Percentiles rank a stretch among this genome's conserved stretches.
Conservation (phyloP, 2,797 vertebrate genomes). For the Acipenser ruthenus region DNA sequence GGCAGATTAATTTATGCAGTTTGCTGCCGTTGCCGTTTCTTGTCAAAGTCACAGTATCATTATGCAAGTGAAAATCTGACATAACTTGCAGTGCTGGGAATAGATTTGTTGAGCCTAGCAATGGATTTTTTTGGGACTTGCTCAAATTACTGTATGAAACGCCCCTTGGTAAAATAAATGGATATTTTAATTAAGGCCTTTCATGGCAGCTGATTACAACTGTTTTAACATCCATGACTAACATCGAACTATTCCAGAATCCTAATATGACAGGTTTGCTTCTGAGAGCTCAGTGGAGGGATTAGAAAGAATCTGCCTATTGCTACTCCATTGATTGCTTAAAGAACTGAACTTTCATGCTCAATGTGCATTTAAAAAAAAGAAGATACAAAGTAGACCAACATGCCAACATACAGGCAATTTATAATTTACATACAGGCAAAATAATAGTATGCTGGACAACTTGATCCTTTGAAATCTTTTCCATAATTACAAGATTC, state of each 20-base stretch:
- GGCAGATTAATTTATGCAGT: constrained; percentile 21
- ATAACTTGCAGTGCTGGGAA: constrained; percentile 15
- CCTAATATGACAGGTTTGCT: neutral
- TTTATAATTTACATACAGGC: too few species aligned
- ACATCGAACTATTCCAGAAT: neutral
- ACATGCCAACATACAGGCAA: too few species aligned
- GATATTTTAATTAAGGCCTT: constrained; percentile 7
- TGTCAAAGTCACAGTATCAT: constrained; percentile 8
- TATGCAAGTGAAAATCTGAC: constrained; percentile 3
- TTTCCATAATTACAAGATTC: too few species aligned
- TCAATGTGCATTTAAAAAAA: too few species aligned
- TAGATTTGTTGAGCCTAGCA: neutral
- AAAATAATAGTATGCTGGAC: too few species aligned
- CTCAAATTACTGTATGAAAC: too few species aligned
- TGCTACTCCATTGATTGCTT: neutral
- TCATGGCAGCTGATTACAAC: neutral
- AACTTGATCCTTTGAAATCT: too few species aligned
- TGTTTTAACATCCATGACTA: neutral
- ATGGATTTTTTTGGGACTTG: too few species aligned
- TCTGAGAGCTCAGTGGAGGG: neutral
- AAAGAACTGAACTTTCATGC: neutral
- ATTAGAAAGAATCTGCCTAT: neutral
- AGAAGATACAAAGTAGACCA: too few species aligned
- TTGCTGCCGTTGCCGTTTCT: constrained; percentile 21
- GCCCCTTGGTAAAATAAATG: neutral